Evolutionary conservation across 92 coral and sea anemone genomes (phyloP).

Genomic region (Palythoa heliodiscus): DNA sequence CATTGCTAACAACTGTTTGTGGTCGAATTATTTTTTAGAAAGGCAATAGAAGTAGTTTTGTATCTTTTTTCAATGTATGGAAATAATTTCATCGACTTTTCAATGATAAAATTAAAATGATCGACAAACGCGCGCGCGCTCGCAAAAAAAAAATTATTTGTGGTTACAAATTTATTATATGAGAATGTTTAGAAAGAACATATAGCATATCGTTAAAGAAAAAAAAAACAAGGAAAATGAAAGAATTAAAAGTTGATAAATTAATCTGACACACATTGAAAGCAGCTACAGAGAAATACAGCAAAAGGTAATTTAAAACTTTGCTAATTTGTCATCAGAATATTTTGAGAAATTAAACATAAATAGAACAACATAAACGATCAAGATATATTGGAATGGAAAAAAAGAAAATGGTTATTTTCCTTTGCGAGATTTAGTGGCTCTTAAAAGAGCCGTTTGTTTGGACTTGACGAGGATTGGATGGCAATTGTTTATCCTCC

Average conservation of each 20-base stretch:
- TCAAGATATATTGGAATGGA: neutral
- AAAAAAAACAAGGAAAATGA: neutral
- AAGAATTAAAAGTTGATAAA: constrained; percentile 13
- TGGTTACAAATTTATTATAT: neutral
- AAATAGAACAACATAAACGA: neutral
- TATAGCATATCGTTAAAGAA: neutral
- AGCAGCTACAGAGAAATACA: constrained; percentile 14
- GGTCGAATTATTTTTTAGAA: constrained; percentile 5
- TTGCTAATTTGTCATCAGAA: constrained; percentile 11
- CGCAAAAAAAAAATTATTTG: constrained; percentile 3
- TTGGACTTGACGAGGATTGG: constrained; percentile 7
- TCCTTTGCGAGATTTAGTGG: constrained; percentile 3
- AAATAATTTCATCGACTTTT: neutral
- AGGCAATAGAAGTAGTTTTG: neutral
- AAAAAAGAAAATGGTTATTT: constrained; percentile 1
- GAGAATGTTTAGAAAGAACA: neutral
- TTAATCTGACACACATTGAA: neutral
- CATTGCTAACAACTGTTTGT: neutral
- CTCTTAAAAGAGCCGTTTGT: constrained; percentile 8
- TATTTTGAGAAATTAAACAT: neutral
- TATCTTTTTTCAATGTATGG: neutral
- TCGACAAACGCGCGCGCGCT: constrained; percentile 8
- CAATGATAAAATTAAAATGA: neutral
- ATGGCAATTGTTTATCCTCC: constrained; percentile 10
- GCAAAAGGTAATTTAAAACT: neutral